A percentile compares a stretch with the other conserved stretches of the same genome.
phyloP scores from a whole-genome alignment of 1,140 invertebrate genomes.

The Lasioglossum baleicum region DNA sequence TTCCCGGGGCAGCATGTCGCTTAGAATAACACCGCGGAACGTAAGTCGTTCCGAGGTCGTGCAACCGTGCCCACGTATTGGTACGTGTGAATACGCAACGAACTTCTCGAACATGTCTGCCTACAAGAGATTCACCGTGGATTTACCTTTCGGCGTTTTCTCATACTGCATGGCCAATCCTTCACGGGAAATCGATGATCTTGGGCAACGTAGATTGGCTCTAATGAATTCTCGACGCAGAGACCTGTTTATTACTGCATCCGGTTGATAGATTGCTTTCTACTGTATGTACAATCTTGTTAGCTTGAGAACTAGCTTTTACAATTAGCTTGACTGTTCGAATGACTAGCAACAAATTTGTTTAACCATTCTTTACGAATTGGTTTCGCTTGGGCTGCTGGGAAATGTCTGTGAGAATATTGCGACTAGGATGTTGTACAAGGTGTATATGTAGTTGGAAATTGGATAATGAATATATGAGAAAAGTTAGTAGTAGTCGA shows the following conservation, averaged over 20 bases:
- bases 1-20: conserved; percentile 41
- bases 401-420: too few species aligned
- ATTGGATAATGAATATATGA: too few species aligned
- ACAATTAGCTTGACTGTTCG: too few species aligned
- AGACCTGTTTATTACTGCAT: neutral
- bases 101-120: neutral
- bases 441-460: too few species aligned
- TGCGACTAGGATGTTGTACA: too few species aligned
- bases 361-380: too few species aligned
- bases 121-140: neutral
- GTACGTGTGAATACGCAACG: neutral
- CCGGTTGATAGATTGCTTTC: neutral
- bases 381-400: too few species aligned
- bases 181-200: neutral
- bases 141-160: neutral
- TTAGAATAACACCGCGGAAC: conserved; percentile 59
- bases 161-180: neutral
- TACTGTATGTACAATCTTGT: neutral
- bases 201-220: neutral
- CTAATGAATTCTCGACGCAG: neutral
- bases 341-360: neutral
- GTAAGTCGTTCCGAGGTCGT: conserved; percentile 46
- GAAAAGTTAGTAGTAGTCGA: too few species aligned
- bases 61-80: neutral
- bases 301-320: neutral